Evolutionary conservation across 1,140 invertebrate genomes (phyloP).

Genomic region (Trachymyrmex septentrionalis): DNA sequence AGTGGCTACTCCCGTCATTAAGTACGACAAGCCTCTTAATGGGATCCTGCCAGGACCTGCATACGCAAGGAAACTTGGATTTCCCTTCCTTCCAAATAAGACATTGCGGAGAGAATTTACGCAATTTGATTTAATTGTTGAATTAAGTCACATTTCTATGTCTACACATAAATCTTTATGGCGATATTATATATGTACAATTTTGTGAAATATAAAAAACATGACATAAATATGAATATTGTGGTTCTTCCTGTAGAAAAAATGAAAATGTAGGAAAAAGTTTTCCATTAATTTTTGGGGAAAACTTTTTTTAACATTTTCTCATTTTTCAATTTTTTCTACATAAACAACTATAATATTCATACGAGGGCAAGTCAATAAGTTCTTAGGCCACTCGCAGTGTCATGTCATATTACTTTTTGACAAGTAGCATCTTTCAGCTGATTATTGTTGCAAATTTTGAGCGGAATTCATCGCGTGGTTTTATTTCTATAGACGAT

Average conservation of each 20-base stretch:
- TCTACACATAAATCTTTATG: not conserved
- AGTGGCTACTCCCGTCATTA: conserved; percentile 35
- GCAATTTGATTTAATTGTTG: not conserved
- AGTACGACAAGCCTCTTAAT: conserved; percentile 56
- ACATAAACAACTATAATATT: not conserved
- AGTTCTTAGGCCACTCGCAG: too few species aligned
- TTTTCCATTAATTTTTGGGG: not conserved
- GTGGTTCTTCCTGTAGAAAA: not conserved
- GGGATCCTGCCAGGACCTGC: conserved; percentile 42
- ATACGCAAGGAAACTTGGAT: conserved; percentile 33
- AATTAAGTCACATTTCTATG: not conserved
- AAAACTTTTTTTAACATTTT: not conserved
- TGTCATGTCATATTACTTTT: too few species aligned
- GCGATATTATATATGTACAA: not conserved
- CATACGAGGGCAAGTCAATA: too few species aligned
- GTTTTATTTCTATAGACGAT: too few species aligned
- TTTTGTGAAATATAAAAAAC: not conserved
- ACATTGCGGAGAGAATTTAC: not conserved
- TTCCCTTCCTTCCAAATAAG: not conserved
- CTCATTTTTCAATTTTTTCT: not conserved
- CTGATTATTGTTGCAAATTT: too few species aligned
- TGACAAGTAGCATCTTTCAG: too few species aligned
- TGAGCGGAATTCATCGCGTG: too few species aligned
- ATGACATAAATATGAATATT: not conserved
- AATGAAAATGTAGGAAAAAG: not conserved